Evolutionary conservation across 2,888 invertebrate genomes (phyloP), one percentile per base, ranked within the genome.

Genomic region (Drosophila affinis): DNA sequence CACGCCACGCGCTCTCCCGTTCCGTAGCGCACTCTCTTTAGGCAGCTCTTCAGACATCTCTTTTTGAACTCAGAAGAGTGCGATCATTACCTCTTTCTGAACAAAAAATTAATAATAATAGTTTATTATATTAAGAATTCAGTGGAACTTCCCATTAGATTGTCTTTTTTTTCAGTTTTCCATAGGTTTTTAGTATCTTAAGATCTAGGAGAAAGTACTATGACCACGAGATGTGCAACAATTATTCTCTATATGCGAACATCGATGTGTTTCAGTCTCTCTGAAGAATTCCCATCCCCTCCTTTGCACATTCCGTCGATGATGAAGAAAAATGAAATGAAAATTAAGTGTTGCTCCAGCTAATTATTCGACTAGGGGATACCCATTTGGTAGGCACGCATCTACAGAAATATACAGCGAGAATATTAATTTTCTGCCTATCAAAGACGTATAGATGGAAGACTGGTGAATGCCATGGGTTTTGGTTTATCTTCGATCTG

Each of bases 111-210:
- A 45, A 52, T 57, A 46, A 58, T 51, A 57, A 48, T 60, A 63
- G 55, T 55, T 70, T 62, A 72, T 64, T 76, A 72, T 87, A 69
- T 77, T 82, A 85, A 69, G 86, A 75, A 82, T 71, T 79, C 67
- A 72, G 69, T 81, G 32, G 51, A 70, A 47, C 39, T 14, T 14
- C 14, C 14, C 6, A 14, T 14, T 6, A 0, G 39, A 39, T 6
- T 39, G 6, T 6, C 14, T 39, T 39, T 14, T 39, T 0, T 14
- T 39, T 39, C 12, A 14, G 39, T 14, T 39, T 39, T 39, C 39
- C 34, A 34, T 10, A 12, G 34, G 34, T 14, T 5, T 34, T 39
- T 2, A n/a, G 7, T 39, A 14, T 39, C n/a, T n/a, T 2, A 39
- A n/a, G 39, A 39, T n/a, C 39, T n/a, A 7, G 39, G 6, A 39